A percentile compares a stretch with the other conserved stretches of the same genome.
Evolutionary conservation across 2,888 invertebrate genomes (phyloP).

Genomic region (Ophonus ardosiacus): DNA sequence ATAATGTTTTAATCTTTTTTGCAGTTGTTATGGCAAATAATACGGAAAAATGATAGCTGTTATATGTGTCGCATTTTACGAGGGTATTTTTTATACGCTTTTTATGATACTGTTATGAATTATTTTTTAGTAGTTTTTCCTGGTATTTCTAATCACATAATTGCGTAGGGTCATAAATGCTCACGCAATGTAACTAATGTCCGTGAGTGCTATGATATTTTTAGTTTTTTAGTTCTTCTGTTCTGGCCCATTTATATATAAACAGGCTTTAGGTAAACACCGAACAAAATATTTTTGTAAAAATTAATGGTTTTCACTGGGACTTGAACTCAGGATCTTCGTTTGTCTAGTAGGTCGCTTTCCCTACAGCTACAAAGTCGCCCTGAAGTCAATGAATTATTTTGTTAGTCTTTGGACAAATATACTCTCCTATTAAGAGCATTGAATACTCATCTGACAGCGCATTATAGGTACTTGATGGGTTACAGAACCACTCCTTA

Average conservation of each 20-base stretch:
- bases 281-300: too few species aligned
- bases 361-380: too few species aligned
- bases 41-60: not conserved
- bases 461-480: too few species aligned
- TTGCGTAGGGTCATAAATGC: constrained; percentile 21
- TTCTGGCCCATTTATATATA: not conserved
- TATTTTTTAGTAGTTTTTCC: constrained; percentile 39
- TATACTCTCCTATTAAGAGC: too few species aligned
- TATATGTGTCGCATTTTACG: not conserved
- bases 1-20: not conserved
- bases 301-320: too few species aligned
- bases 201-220: not conserved
- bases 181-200: constrained; percentile 17
- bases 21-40: not conserved
- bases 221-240: not conserved
- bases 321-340: too few species aligned
- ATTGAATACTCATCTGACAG: too few species aligned
- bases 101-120: constrained; percentile 32
- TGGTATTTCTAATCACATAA: constrained; percentile 40
- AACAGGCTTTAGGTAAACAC: not conserved
- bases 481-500: too few species aligned
- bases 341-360: too few species aligned
- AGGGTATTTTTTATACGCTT: constrained; percentile 17
- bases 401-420: too few species aligned
- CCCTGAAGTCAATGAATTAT: too few species aligned